These are phyloP conservation scores for Troilus luridus DNA, from an alignment of 2,888 invertebrate genomes.

Conservation along the genomic window DNA sequence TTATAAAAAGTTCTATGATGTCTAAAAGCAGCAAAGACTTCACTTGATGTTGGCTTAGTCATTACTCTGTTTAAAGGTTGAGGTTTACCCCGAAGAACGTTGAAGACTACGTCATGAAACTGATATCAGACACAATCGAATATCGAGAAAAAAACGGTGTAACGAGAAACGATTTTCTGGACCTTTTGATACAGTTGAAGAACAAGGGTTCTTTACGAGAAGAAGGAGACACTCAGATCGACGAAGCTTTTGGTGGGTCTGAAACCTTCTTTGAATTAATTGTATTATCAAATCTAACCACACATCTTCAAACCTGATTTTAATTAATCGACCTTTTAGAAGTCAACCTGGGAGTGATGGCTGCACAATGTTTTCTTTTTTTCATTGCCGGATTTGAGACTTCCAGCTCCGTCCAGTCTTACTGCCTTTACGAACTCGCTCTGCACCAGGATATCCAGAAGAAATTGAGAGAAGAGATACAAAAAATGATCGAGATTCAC, in stretches of 20 bases:
- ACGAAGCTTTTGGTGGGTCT: neutral
- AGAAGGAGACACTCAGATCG: neutral
- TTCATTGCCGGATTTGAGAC: conserved; percentile 73
- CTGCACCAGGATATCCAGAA: conserved; percentile 71
- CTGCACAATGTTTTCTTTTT: conserved; percentile 71
- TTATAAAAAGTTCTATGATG: neutral
- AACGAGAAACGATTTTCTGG: conserved; percentile 73
- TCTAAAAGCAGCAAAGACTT: too few species aligned
- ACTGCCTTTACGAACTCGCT: conserved; percentile 73
- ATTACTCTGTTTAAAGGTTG: neutral
- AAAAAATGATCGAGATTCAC: conserved; percentile 69
- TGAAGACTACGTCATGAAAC: conserved; percentile 71
- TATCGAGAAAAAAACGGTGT: conserved; percentile 71
- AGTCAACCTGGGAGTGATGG: conserved; percentile 70
- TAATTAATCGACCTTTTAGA: conserved; percentile 68
- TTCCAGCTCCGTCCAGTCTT: conserved; percentile 73
- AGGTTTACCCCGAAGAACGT: conserved; percentile 67
- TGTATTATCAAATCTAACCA: too few species aligned
- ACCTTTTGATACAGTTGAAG: conserved; percentile 71
- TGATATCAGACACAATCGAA: conserved; percentile 71
- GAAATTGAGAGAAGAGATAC: conserved; percentile 71
- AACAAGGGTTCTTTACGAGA: conserved; percentile 63
- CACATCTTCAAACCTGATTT: neutral
- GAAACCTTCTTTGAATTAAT: neutral
- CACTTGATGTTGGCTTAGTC: too few species aligned